Base-by-base conservation (phyloP, 2,888 invertebrate genomes). In the Cancer borealis region DNA sequence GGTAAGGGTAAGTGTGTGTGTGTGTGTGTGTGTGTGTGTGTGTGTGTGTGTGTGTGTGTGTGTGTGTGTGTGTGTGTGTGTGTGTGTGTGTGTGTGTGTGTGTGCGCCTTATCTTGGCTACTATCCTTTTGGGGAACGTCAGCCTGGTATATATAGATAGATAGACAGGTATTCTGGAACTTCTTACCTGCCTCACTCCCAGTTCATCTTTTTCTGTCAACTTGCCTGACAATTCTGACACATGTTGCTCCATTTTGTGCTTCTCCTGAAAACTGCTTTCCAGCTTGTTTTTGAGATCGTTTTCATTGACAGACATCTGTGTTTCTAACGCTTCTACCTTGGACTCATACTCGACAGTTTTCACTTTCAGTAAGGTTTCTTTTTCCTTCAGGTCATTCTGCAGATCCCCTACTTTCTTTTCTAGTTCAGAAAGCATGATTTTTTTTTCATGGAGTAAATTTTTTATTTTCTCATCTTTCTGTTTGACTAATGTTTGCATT, bases 371-470 rank as follows among this genome's bases (percentile, higher is more conserved):
- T 12, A 54, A 30, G 12, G 66, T 87, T 73, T 94, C 91, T 91
- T 95, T 93, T 26, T 92, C 87, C 30, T 94, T 73, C 10, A 95
- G 79, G 46, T 92, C 92, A 26, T 66, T 39, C 30, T 95, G 88
- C 12, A 92, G 30, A 39, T 92, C 94, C 12, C 79, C 92, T 49
- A 92, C 92, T 54, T 88, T 94, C n/a, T 90, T 90, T 88, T 88
- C 92, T 17, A 92, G 54, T 60, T 93, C 93, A 49, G 39, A n/a
- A 26, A 95, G 54, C 73, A 93, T 89, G 10, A 84, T 21, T 46
- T 94, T 94, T 89, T 95, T 93, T 79, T 95, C 94, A 30, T 26
- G 30, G 14, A 93, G 87, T 4, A 95, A 79, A 17, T 49, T 95
- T 87, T 93, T 88, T 21, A 95, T 95, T 26, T 95, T 93, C 4